Conservation (phyloP, 2,888 invertebrate species). For the Lymantria dispar region DNA sequence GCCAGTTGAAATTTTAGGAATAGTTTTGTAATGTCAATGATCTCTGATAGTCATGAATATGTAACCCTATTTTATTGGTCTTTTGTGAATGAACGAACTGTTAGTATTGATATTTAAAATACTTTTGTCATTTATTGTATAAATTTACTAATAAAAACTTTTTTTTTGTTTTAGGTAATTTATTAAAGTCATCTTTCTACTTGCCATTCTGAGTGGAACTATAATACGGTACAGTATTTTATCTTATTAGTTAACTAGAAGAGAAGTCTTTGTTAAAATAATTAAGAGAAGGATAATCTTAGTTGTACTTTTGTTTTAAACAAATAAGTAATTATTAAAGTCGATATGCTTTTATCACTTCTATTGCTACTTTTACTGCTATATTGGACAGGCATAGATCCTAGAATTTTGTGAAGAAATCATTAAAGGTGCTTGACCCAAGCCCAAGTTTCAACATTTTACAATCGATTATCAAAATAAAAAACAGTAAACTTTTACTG, state of each 20-base stretch:
- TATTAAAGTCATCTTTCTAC: background rate
- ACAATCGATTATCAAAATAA: no score
- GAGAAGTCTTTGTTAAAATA: no score
- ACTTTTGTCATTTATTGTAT: background rate
- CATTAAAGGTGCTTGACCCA: no score
- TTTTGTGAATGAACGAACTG: conserved; percentile 3
- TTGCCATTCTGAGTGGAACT: background rate
- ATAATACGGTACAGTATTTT: background rate
- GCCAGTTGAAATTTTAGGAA: conserved; percentile 53
- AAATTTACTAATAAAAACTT: conserved; percentile 1
- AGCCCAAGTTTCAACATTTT: no score
- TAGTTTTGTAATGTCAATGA: conserved; percentile 45
- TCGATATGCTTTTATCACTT: no score
- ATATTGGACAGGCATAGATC: no score
- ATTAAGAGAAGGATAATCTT: no score
- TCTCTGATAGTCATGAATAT: conserved; percentile 29
- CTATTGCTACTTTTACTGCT: no score
- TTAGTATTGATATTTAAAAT: background rate
- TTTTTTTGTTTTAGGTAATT: conserved; percentile 52
- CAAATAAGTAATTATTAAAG: no score
- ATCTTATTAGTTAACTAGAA: background rate
- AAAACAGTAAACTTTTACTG: no score
- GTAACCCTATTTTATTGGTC: conserved; percentile 12
- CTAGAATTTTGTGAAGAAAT: no score
- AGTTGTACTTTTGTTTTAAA: no score